Evolutionary conservation across 1,140 invertebrate genomes (phyloP), one percentile per base, ranked within the genome.

Genomic region (Arctopsyche grandis): DNA sequence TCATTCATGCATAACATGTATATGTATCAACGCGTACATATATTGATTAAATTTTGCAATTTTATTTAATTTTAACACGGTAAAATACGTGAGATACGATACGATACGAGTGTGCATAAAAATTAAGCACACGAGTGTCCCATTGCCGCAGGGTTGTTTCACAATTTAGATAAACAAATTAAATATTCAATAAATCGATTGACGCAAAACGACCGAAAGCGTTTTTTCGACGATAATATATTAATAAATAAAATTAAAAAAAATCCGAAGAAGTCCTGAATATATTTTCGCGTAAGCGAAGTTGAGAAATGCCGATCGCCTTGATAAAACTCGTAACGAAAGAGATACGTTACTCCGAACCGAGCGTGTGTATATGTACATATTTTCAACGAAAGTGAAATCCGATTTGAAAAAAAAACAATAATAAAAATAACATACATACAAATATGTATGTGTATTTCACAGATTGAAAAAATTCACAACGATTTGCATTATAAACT

Each of bases 281-380:
- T 24, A 52, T 12, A 52, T 52, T 52, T 52, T 66, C 63, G 21
- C 63, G 12, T 26, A 14, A 24, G 9, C 24, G 22, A 52, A 52
- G 48, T 52, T 24, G 14, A 66, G 63, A 66, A 66, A 66, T 66
- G 63, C 24, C 22, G 63, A 66, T 66, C 63, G 21, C 63, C 63
- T 66, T 66, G 63, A 66, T 66, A 66, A 66, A 66, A 22, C 63
- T 66, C 21, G 63, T 66, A 66, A 66, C 63, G 22, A 66, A 22
- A 16, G 56, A 38, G 29, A 60, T 60, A 60, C 16, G 56, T 38
- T 38, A 38, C 29, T 1, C 29, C 7, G 1, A 38, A 7, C 29
- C 58, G n/a, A 21, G 3, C 58, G 58, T 9, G 0, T 14, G 12
- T 26, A 66, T 26, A 24, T 9, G 19, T 5, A 22, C 22, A 29